phyloP scores from a whole-genome alignment of 2,797 vertebrate genomes.

The Enteromius afrohamiltoni region DNA sequence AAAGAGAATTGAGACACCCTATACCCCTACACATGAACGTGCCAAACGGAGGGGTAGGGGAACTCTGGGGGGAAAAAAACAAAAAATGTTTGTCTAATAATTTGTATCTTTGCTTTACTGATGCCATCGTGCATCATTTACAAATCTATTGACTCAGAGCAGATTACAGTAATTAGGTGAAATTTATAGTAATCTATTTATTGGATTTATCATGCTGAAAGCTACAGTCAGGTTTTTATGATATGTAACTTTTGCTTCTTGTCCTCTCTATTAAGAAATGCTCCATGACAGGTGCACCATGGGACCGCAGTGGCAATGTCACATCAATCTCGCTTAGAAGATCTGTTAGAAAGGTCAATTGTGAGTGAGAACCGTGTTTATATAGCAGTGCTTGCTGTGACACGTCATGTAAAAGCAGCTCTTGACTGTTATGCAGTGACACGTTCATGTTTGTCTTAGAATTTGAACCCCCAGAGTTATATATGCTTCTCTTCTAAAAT shows the following conservation, averaged over 20 bases:
- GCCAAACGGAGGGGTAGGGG: too few relatives aligned
- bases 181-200: not conserved
- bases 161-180: not conserved
- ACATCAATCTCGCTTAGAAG: not conserved
- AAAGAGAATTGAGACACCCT: too few relatives aligned
- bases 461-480: not conserved
- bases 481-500: not conserved
- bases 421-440: not conserved
- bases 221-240: not conserved
- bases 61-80: not conserved
- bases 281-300: not conserved
- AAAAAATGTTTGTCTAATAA: not conserved
- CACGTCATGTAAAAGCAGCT: not conserved
- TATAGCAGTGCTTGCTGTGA: slow-evolving; percentile 12
- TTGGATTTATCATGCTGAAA: not conserved
- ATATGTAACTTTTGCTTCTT: not conserved
- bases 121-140: not conserved
- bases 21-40: too few relatives aligned
- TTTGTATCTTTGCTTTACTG: not conserved
- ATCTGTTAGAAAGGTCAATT: slow-evolving; percentile 13
- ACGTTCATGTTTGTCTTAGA: slow-evolving; percentile 2
- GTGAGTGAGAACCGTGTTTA: not conserved
- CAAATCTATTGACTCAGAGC: not conserved
- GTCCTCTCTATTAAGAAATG: not conserved
- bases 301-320: not conserved